Evolutionary conservation across 2,888 invertebrate genomes (phyloP).

Genomic region (Patella depressa): DNA sequence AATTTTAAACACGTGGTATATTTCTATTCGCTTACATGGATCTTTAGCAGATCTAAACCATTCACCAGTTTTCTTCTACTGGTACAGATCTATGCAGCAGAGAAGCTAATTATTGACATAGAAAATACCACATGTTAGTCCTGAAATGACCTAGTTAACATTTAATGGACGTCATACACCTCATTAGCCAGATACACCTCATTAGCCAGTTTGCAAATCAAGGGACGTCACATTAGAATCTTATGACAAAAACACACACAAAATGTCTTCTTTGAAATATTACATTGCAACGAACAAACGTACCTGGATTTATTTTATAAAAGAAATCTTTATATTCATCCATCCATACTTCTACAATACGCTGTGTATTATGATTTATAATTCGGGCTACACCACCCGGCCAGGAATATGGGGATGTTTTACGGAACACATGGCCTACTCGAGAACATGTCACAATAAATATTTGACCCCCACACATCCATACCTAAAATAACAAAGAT

Average conservation of each 20-base stretch:
- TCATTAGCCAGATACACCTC: too few relatives aligned
- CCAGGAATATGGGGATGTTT: conserved; percentile 94
- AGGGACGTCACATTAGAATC: background rate
- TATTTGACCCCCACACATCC: conserved; percentile 71
- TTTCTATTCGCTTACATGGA: too few relatives aligned
- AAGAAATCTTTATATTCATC: conserved; percentile 92
- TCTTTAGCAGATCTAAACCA: too few relatives aligned
- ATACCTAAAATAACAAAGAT: conserved; percentile 61
- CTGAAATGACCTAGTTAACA: too few relatives aligned
- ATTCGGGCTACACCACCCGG: conserved; percentile 92
- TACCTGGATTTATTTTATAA: conserved; percentile 71
- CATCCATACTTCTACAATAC: conserved; percentile 99
- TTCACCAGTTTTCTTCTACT: too few relatives aligned
- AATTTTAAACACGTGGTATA: too few relatives aligned
- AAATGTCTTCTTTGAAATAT: background rate
- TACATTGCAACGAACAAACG: background rate
- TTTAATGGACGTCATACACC: too few relatives aligned
- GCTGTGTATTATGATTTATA: conserved; percentile 93
- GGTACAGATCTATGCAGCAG: too few relatives aligned
- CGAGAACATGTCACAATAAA: conserved; percentile 70
- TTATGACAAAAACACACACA: background rate
- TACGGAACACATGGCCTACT: conserved; percentile 71
- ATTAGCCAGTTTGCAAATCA: too few relatives aligned
- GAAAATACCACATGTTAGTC: too few relatives aligned
- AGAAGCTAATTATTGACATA: too few relatives aligned